Conservation (phyloP, 2,797 vertebrate genomes). For the Tragopan temminckii region DNA sequence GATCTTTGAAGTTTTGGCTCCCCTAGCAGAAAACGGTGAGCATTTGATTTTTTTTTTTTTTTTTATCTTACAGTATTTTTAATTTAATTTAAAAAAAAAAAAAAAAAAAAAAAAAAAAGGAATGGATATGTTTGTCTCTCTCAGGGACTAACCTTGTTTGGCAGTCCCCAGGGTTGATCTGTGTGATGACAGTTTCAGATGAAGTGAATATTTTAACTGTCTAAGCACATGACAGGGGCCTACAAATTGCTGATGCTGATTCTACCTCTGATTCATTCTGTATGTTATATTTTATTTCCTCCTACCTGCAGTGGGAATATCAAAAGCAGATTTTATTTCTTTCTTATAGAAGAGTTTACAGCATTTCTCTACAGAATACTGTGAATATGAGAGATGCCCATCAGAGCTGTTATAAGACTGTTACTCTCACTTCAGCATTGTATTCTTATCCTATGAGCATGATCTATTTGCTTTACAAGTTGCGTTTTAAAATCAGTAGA, state of each 20-base stretch:
- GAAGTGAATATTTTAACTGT: not conserved
- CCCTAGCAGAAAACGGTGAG: constrained; percentile 97
- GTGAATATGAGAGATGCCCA: not conserved
- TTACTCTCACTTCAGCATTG: not conserved
- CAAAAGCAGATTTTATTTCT: not conserved
- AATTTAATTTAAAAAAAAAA: not conserved
- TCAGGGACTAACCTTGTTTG: not conserved
- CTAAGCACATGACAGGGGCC: not conserved
- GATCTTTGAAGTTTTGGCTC: constrained; percentile 98
- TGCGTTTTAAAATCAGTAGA: not conserved
- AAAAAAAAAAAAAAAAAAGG: not conserved
- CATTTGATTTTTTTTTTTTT: not conserved
- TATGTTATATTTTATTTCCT: not conserved
- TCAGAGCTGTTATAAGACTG: too few relatives aligned
- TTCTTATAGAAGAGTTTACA: not conserved
- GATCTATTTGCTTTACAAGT: not conserved
- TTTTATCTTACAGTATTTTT: not conserved
- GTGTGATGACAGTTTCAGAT: not conserved
- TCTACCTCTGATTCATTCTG: not conserved
- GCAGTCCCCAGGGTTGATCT: not conserved
- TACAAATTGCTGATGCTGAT: not conserved
- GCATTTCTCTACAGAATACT: not conserved
- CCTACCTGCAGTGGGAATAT: not conserved
- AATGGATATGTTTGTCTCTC: not conserved
- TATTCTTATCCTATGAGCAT: not conserved